A percentile compares a stretch with the other conserved stretches of the same genome.
Evolutionary conservation across 92 coral and sea anemone genomes (phyloP).

Genomic region (Paragorgia papillata): DNA sequence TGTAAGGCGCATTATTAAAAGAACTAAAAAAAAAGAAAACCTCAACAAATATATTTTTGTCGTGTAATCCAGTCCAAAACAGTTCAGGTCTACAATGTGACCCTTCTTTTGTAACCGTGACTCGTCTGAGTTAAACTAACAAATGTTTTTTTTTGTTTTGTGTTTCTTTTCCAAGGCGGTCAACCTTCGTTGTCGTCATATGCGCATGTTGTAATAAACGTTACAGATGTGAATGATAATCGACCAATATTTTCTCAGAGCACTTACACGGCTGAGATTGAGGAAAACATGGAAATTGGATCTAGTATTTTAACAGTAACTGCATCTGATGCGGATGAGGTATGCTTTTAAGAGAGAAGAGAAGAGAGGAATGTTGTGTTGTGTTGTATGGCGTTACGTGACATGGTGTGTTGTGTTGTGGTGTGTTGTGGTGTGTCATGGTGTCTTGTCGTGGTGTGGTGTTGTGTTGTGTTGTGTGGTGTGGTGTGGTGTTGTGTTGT

Average conservation of each 20-base stretch:
- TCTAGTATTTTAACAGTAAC: slow-evolving; percentile 23
- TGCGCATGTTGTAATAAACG: slow-evolving; percentile 20
- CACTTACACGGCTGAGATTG: slow-evolving; percentile 12
- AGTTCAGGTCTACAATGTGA: too few species aligned
- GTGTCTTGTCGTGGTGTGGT: too few species aligned
- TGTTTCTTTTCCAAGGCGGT: slow-evolving; percentile 18
- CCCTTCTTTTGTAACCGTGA: too few species aligned
- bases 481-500: too few species aligned
- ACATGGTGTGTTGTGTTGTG: not conserved
- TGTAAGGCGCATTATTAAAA: too few species aligned
- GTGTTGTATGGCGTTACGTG: not conserved
- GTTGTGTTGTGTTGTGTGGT: too few species aligned
- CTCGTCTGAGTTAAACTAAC: too few species aligned
- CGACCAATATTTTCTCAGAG: slow-evolving; percentile 18
- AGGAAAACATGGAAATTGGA: slow-evolving; percentile 21
- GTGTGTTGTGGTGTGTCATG: too few species aligned
- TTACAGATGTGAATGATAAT: slow-evolving; percentile 30
- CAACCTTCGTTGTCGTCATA: slow-evolving; percentile 24
- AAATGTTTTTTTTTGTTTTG: not conserved
- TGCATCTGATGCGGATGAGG: slow-evolving; percentile 35
- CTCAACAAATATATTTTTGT: too few species aligned
- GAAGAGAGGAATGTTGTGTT: not conserved
- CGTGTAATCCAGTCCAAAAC: too few species aligned
- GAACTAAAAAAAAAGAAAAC: too few species aligned
- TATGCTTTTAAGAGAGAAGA: not conserved